Evolutionary conservation across 1,140 invertebrate genomes (phyloP).

Genomic region (Microplitis mediator): DNA sequence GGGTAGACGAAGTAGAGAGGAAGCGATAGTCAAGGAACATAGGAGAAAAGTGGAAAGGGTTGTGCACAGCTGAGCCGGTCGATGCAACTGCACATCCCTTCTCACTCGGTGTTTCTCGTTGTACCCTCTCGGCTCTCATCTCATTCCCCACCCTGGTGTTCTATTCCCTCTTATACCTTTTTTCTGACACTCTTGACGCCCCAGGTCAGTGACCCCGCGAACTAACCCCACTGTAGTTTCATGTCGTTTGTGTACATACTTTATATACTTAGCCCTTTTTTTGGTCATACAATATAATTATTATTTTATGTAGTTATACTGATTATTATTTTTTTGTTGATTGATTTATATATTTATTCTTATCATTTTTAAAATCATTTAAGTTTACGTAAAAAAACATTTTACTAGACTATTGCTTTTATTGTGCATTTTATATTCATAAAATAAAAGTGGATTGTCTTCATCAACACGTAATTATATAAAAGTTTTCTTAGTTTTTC

Average conservation of each 20-base stretch:
- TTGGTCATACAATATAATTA: background rate
- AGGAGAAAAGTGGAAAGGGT: background rate
- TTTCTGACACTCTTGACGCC: slow-evolving; percentile 20
- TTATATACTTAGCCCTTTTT: background rate
- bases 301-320: background rate
- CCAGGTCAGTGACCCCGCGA: slow-evolving; percentile 3
- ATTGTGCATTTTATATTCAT: no score
- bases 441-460: no score
- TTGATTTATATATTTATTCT: no score
- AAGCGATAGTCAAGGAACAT: background rate
- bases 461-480: no score
- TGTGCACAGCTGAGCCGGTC: slow-evolving; percentile 29
- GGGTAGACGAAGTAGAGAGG: background rate
- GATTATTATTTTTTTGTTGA: background rate
- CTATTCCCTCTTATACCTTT: background rate
- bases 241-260: slow-evolving; percentile 19
- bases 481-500: no score
- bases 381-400: no score
- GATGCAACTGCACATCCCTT: slow-evolving; percentile 20
- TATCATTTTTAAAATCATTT: no score
- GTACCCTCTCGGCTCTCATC: slow-evolving; percentile 21
- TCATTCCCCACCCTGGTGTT: background rate
- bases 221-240: background rate
- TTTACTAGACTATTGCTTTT: no score
- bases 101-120: slow-evolving; percentile 29